Evolutionary conservation across 1,140 invertebrate species (phyloP).

Genomic region (Drosophila ogumai): DNA sequence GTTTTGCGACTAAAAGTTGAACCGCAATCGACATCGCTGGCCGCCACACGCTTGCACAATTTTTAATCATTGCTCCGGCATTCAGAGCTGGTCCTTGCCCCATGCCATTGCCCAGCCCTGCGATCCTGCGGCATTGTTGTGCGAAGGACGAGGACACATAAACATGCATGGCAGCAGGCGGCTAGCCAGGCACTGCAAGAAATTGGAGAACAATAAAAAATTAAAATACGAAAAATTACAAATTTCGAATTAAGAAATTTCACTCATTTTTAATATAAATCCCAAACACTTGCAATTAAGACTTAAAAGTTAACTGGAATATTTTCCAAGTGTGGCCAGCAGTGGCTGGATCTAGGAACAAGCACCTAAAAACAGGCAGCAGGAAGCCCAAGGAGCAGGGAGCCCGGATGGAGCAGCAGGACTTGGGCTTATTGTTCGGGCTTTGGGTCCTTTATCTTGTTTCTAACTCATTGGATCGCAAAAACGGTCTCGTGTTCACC

Average conservation of each 20-base stretch:
- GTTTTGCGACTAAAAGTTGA: slow-evolving; percentile 45
- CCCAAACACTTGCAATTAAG: background rate
- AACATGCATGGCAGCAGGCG: slow-evolving; percentile 68
- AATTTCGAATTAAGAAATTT: background rate
- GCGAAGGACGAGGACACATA: slow-evolving; percentile 63
- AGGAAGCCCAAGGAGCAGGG: slow-evolving; percentile 8
- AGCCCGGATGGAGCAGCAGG: slow-evolving; percentile 34
- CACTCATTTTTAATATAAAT: background rate
- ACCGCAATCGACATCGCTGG: slow-evolving; percentile 52
- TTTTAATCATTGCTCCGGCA: slow-evolving; percentile 75
- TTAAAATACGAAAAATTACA: background rate
- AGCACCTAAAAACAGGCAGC: background rate
- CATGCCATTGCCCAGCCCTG: background rate
- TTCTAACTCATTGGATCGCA: slow-evolving; percentile 84
- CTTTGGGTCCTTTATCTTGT: slow-evolving; percentile 83
- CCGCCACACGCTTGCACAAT: slow-evolving; percentile 73
- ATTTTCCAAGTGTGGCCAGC: slow-evolving; percentile 1
- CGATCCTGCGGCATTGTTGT: slow-evolving; percentile 62
- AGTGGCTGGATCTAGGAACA: slow-evolving; percentile 10
- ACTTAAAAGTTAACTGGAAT: background rate
- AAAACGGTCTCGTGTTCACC: slow-evolving; percentile 83
- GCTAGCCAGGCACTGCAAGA: slow-evolving; percentile 13
- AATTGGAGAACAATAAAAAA: background rate
- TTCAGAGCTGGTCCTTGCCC: slow-evolving; percentile 38
- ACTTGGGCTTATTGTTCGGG: slow-evolving; percentile 73